phyloP scores from a whole-genome alignment of 2,113 vertebrate genomes.

The Motacilla alba region DNA sequence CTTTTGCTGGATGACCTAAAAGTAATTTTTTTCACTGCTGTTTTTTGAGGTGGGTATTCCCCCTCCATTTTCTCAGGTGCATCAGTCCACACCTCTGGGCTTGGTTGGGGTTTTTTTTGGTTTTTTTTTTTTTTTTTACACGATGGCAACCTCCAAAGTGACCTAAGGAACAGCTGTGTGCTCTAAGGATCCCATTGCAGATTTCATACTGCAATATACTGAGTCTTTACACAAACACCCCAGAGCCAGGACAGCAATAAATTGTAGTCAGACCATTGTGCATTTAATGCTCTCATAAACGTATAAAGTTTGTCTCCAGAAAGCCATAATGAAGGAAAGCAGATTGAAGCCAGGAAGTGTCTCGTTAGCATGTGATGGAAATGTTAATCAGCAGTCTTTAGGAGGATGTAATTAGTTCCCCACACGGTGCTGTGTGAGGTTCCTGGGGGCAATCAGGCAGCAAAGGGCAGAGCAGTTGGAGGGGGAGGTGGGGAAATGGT shows the following conservation, averaged over 20 bases:
- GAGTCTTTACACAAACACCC: neutral
- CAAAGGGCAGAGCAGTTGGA: neutral
- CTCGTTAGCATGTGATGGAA: constrained; percentile 47
- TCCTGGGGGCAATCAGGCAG: constrained; percentile 6
- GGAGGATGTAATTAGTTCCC: constrained; percentile 33
- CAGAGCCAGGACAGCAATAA: neutral
- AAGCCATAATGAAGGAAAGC: constrained; percentile 43
- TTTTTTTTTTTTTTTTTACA: neutral
- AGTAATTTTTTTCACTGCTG: neutral
- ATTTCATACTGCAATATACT: neutral
- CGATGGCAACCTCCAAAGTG: neutral
- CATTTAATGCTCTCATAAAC: constrained; percentile 29
- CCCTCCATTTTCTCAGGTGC: neutral
- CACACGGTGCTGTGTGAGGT: neutral
- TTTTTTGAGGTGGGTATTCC: neutral
- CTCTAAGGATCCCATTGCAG: neutral
- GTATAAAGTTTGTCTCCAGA: constrained; percentile 34
- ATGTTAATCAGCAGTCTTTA: constrained; percentile 45
- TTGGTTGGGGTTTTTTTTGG: neutral
- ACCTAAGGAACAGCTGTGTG: neutral
- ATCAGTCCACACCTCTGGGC: neutral
- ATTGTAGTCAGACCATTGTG: neutral
- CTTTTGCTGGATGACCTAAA: neutral
- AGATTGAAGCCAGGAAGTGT: constrained; percentile 38
- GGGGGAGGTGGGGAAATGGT: neutral